Conservation (phyloP, 2,888 invertebrate species). For the Argyra leucocephala region DNA sequence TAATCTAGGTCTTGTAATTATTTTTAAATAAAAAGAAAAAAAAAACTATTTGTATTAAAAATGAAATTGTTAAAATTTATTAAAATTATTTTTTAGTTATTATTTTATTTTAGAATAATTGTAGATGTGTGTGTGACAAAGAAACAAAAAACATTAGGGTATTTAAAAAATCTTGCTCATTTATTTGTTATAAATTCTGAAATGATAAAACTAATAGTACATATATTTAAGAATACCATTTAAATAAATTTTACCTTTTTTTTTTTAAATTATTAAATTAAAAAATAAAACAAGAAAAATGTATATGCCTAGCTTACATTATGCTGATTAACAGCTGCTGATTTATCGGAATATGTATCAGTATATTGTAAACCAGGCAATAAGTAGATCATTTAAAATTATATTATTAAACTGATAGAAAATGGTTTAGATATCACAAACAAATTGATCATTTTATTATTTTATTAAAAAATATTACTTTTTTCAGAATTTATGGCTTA, state of each 20-base stretch:
- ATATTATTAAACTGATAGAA: too few species aligned
- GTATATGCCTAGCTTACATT: too few species aligned
- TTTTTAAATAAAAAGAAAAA: background rate
- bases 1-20: constrained; percentile 28
- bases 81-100: background rate
- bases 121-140: background rate
- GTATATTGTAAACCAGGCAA: too few species aligned
- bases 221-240: too few species aligned
- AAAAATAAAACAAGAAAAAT: too few species aligned
- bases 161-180: background rate
- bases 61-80: background rate
- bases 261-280: too few species aligned
- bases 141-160: background rate
- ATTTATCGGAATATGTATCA: too few species aligned
- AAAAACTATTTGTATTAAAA: background rate
- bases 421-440: too few species aligned
- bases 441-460: too few species aligned
- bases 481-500: background rate
- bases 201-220: background rate
- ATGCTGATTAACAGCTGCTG: too few species aligned
- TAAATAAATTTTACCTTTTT: too few species aligned
- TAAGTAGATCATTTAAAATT: too few species aligned
- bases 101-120: background rate
- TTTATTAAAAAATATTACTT: background rate
- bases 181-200: background rate